A percentile compares a stretch with the other conserved stretches of the same genome.
These are phyloP conservation scores for Heliconius nattereri DNA, from an alignment of 1,140 invertebrate genomes.

Conservation along the genomic window DNA sequence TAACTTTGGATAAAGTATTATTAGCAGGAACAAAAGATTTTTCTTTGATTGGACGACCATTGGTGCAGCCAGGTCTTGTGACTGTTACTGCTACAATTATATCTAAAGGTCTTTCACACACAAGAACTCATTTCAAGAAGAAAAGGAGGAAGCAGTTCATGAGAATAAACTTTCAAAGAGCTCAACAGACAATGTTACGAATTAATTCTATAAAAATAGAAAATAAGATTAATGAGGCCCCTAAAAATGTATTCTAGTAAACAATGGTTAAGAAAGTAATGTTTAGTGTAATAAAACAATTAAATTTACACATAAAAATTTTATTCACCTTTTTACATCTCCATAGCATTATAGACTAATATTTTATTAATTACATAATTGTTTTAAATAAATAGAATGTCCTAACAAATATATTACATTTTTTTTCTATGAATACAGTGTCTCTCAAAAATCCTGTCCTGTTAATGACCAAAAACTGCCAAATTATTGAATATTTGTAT, in stretches of 20 bases:
- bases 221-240: constrained; percentile 67
- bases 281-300: not conserved
- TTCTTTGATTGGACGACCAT: constrained; percentile 90
- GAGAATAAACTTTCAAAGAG: constrained; percentile 87
- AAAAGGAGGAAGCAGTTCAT: constrained; percentile 89
- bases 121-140: constrained; percentile 88
- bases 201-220: constrained; percentile 85
- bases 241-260: constrained; percentile 62
- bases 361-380: not conserved
- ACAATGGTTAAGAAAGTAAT: not conserved
- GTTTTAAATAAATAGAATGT: too few species aligned
- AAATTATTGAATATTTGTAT: too few species aligned
- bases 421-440: too few species aligned
- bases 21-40: constrained; percentile 93
- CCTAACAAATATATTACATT: too few species aligned
- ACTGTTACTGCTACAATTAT: constrained; percentile 92
- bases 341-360: not conserved
- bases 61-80: constrained; percentile 89
- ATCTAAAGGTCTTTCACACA: constrained; percentile 93
- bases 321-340: not conserved
- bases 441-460: too few species aligned
- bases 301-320: not conserved
- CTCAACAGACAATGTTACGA: constrained; percentile 87
- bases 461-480: too few species aligned
- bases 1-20: constrained; percentile 93